These are phyloP conservation scores for Microplitis deprimator DNA, from an alignment of 2,888 invertebrate species.

Conservation along the genomic window DNA sequence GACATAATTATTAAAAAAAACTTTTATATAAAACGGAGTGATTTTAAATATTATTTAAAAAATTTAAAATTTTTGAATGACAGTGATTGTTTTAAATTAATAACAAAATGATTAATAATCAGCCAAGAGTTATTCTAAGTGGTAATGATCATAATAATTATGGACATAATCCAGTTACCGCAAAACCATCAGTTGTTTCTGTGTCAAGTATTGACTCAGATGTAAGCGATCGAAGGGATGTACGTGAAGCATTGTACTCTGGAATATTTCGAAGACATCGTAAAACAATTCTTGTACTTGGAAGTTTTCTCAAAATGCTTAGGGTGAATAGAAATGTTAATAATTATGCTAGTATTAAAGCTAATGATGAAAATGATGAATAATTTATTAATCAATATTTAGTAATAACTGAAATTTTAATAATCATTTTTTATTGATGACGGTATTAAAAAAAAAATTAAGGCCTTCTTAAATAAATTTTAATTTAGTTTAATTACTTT, in stretches of 20 bases:
- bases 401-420: conserved; percentile 6
- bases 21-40: background rate
- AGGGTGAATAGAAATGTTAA: conserved; percentile 71
- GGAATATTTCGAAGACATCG: conserved; percentile 69
- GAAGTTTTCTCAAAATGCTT: conserved; percentile 70
- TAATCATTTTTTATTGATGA: conserved; percentile 15
- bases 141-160: conserved; percentile 56
- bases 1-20: background rate
- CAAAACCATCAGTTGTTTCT: conserved; percentile 67
- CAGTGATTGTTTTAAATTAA: conserved; percentile 6
- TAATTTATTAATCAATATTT: conserved; percentile 45
- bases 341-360: conserved; percentile 70
- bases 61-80: background rate
- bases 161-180: conserved; percentile 61
- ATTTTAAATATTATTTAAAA: too few relatives aligned
- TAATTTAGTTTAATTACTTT: background rate
- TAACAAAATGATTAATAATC: conserved; percentile 67
- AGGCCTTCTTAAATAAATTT: background rate
- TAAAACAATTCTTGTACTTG: conserved; percentile 69
- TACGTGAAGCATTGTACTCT: conserved; percentile 68
- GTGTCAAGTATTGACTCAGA: conserved; percentile 69
- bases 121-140: conserved; percentile 64
- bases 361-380: conserved; percentile 68
- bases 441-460: background rate
- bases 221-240: conserved; percentile 68